A percentile compares a stretch with the other conserved stretches of the same genome.
Evolutionary conservation across 2,113 vertebrate genomes (phyloP).

Genomic region (Gymnorhina tibicen): DNA sequence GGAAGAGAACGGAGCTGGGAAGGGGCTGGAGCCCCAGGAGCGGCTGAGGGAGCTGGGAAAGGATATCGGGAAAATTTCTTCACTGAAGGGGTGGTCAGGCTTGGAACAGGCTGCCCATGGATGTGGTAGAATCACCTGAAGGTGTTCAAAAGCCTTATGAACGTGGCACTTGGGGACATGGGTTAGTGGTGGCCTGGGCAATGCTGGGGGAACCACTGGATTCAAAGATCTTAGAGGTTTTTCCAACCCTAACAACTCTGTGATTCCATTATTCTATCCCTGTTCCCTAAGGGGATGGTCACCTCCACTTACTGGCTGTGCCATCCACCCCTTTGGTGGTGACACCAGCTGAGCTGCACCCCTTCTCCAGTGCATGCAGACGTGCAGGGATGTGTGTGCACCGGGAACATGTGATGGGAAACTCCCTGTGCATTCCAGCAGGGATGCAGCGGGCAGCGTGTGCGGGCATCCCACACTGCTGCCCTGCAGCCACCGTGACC

Average conservation of each 20-base stretch:
- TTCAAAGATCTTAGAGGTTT: background rate
- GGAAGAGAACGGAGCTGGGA: fast-evolving
- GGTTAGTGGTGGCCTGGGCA: background rate
- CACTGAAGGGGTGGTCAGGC: background rate
- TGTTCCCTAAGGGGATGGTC: background rate
- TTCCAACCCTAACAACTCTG: background rate
- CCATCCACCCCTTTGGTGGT: background rate
- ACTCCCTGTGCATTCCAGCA: background rate
- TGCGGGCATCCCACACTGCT: background rate
- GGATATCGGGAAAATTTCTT: background rate
- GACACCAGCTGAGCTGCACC: background rate
- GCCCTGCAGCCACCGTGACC: background rate
- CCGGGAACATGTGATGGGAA: fast-evolving
- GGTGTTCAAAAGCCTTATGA: background rate
- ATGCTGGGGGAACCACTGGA: background rate
- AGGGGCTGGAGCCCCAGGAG: background rate
- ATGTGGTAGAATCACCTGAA: background rate
- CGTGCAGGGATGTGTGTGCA: background rate
- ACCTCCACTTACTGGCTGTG: background rate
- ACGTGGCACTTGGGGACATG: background rate
- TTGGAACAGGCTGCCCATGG: background rate
- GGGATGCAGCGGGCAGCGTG: fast-evolving
- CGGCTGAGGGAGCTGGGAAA: background rate
- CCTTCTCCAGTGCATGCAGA: background rate
- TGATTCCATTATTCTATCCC: background rate